phyloP scores from a whole-genome alignment of 35 echinoderm and acorn worm genomes.

The Apostichopus californicus region DNA sequence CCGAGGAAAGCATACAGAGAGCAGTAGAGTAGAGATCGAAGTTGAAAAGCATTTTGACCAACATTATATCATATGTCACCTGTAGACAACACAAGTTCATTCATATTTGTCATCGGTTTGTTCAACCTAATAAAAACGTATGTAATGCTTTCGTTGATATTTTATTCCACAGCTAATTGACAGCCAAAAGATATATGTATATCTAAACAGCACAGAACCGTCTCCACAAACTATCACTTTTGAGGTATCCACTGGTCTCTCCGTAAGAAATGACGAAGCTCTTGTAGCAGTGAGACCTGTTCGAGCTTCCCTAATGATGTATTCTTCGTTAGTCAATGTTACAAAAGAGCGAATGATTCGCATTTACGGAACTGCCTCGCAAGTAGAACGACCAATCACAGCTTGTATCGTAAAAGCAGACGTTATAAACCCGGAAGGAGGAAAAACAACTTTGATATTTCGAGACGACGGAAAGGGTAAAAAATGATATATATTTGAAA shows the following conservation, averaged over 20 bases:
- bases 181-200: neutral
- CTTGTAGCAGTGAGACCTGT: neutral
- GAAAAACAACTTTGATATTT: neutral
- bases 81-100: no score
- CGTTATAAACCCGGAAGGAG: conserved; percentile 22
- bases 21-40: no score
- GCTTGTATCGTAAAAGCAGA: neutral
- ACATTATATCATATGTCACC: no score
- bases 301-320: neutral
- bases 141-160: no score
- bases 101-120: no score
- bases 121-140: no score
- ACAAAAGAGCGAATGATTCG: neutral
- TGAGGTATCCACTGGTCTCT: conserved; percentile 1
- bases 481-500: neutral
- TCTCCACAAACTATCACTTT: neutral
- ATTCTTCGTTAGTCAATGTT: neutral
- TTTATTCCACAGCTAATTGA: neutral
- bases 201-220: neutral
- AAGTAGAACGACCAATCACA: conserved; percentile 18
- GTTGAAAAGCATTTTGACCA: no score
- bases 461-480: conserved; percentile 28
- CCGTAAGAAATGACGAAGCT: neutral
- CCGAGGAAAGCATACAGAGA: no score
- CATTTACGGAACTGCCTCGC: conserved; percentile 1